Evolutionary conservation across 35 echinoderm and acorn worm species (phyloP).

Genomic region (Nesometra sesokonis): DNA sequence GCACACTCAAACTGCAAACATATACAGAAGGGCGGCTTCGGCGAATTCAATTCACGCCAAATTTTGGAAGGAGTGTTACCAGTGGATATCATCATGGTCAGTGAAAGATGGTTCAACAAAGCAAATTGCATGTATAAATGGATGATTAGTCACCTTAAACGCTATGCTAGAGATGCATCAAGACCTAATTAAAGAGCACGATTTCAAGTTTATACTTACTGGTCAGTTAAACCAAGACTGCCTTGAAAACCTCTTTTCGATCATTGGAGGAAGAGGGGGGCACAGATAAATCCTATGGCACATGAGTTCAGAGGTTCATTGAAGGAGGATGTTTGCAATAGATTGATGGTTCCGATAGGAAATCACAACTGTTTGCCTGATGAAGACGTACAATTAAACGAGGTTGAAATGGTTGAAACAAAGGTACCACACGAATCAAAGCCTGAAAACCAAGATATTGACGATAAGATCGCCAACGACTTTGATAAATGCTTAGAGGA

Average conservation of each 20-base stretch:
- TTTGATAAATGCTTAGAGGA: neutral
- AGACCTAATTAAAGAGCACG: neutral
- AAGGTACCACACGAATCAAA: neutral
- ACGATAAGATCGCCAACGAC: neutral
- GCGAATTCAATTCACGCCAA: neutral
- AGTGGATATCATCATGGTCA: constrained; percentile 6
- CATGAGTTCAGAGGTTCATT: constrained; percentile 8
- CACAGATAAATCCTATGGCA: constrained; percentile 2
- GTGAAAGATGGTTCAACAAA: neutral
- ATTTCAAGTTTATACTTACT: constrained; percentile 8
- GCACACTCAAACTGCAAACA: neutral
- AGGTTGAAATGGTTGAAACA: neutral
- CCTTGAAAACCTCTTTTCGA: constrained; percentile 14
- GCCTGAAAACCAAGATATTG: neutral
- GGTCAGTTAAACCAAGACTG: constrained; percentile 7
- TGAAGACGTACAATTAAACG: neutral
- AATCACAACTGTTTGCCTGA: neutral
- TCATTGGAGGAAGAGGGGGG: constrained; percentile 10
- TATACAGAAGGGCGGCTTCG: neutral
- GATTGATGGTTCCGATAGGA: neutral
- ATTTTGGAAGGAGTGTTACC: constrained; percentile 6
- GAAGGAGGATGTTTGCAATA: constrained; percentile 6
- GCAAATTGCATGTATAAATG: constrained; percentile 3
- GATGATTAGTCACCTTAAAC: constrained; percentile 16
- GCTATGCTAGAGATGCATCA: neutral